Evolutionary conservation across 1,140 invertebrate genomes (phyloP), one percentile per base, ranked within the genome.

Genomic region (Chelonus insularis): DNA sequence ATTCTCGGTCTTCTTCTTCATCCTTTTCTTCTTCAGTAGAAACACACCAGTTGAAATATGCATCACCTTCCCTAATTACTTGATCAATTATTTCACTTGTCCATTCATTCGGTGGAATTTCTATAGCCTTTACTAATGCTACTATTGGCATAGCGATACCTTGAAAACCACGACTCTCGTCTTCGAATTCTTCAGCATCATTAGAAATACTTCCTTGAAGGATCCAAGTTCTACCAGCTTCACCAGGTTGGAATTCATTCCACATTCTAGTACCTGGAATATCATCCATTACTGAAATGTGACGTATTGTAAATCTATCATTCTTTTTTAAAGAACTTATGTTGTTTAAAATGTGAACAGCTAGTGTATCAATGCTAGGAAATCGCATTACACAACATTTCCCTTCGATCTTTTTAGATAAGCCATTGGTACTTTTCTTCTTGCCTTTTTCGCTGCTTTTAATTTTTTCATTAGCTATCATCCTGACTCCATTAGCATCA

Each of bases 331-430:
- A 18, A 0, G 60, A 54, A 43, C 74, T 68, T 6, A 75, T 9
- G 20, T 75, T 79, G 4, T 70, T 74, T 4, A 63, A 11, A 12
- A 72, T 67, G 12, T 74, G 62, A 1, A 11, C 21, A 1, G 58
- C 54, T 4, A 80, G 41, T 0, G 51, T 21, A 0, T 69, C 60
- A 4, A 73, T 43, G 3, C 64, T 62, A 0, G 69, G 32, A 21
- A 77, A 76, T 16, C 75, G 68, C 1, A 77, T 64, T 0, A 77
- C 71, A 29, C 77, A 79, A 14, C 75, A 73, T 57, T 73, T 77
- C 4, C 76, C 76, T 45, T 48, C 60, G 0, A 59, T 37, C 12
- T 66, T 70, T 36, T 63, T 66, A 16, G 54, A 52, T 1, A 29
- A 14, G 8, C 1, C 25, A 5, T 43, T 55, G 1, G 43, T 45